Base-by-base conservation (phyloP, 2,797 vertebrate genomes). In the Lateolabrax maculatus region DNA sequence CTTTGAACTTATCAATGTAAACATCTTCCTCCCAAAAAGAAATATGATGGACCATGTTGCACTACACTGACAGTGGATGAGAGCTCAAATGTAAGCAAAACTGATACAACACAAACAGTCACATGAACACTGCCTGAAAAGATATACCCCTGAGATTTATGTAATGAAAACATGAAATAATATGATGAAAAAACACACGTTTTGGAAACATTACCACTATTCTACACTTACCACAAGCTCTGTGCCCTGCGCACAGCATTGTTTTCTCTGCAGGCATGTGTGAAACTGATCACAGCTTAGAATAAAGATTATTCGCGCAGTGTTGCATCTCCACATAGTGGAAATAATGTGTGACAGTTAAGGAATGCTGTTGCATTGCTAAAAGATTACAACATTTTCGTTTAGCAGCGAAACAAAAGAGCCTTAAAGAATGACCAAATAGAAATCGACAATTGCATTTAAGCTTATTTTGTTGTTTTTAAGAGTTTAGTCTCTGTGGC, bases 381-480 rank as follows among this genome's bases (percentile, higher is more conserved):
- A 18, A 74, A 71, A 79, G 51, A 79, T 79, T 65, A 68, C 27
- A 44, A 37, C 36, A 23, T 7, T 63, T 65, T 55, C 31, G 11
- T 68, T 77, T 75, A 62, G 23, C 11, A 62, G 25, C 64, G 46
- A 57, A 72, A 73, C 57, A 84, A 76, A 84, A 67, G 34, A 77
- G 61, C 21, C 48, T 77, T 37, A 53, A 86, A 84, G 63, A 81
- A 69, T 70, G 7, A 39, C 37, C 60, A 41, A 78, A 81, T 39
- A 55, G 31, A 80, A 88, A 90, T 66, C 19, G 19, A 78, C 64
- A 80, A 57, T 57, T 80, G 56, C 63, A 69, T 84, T 86, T 84
- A 9, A 51, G 64, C 76, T 76, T 51, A 81, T 85, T 88, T 81
- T 82, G 74, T 84, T 85, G 64, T 87, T 84, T 65, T 36, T 63